Conservation (phyloP, 2,113 vertebrate genomes). For the Trichomycterus rosablanca region DNA sequence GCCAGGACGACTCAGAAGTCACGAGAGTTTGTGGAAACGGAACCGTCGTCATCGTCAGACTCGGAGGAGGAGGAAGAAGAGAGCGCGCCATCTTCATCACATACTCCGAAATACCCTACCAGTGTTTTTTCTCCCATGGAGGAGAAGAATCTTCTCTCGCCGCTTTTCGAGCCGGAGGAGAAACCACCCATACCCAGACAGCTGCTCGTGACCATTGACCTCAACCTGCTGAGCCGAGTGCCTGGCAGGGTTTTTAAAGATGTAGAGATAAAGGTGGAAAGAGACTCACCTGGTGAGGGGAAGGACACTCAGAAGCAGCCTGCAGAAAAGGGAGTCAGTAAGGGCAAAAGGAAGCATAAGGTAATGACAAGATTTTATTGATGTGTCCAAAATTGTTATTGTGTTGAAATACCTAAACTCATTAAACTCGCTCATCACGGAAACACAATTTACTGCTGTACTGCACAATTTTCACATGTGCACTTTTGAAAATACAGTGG, state of each 20-base stretch:
- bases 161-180: constrained; percentile 90
- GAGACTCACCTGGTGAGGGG: constrained; percentile 73
- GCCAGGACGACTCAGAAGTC: constrained; percentile 89
- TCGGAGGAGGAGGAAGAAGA: constrained; percentile 95
- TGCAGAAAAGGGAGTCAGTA: constrained; percentile 79
- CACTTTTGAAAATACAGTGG: no score
- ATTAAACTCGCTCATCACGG: no score
- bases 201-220: constrained; percentile 94
- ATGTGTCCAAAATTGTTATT: no score
- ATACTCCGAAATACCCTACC: constrained; percentile 93
- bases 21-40: constrained; percentile 89
- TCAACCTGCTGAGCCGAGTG: constrained; percentile 86
- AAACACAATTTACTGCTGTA: no score
- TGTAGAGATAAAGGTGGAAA: constrained; percentile 78
- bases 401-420: no score
- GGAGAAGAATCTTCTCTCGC: constrained; percentile 92
- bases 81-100: constrained; percentile 90
- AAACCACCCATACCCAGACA: constrained; percentile 70
- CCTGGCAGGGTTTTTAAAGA: constrained; percentile 91
- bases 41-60: constrained; percentile 92
- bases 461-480: no score
- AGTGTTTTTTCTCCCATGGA: constrained; percentile 91
- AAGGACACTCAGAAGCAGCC: constrained; percentile 82
- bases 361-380: constrained; percentile 47
- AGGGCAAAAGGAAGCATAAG: constrained; percentile 95